Conservation (phyloP, 1,140 invertebrate species). For the Eurosta solidaginis region DNA sequence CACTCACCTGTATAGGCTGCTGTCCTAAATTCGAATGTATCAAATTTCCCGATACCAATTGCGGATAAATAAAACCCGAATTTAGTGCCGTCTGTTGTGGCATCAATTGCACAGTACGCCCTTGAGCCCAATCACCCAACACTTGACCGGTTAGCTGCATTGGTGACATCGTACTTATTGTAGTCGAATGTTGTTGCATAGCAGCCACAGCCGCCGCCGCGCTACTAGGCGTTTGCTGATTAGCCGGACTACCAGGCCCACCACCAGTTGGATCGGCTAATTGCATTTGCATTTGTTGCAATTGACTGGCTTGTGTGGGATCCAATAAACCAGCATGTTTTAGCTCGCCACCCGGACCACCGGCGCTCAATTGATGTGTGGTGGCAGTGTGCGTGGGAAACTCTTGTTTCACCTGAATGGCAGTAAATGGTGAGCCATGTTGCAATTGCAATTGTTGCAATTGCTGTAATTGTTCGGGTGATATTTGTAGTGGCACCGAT, state of each 20-base stretch:
- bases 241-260: slow-evolving; percentile 44
- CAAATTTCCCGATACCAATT: slow-evolving; percentile 79
- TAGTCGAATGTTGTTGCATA: slow-evolving; percentile 62
- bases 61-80: slow-evolving; percentile 79
- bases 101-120: slow-evolving; percentile 75
- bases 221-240: slow-evolving; percentile 47
- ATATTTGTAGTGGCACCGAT: slow-evolving; percentile 55
- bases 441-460: slow-evolving; percentile 50
- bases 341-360: slow-evolving; percentile 42
- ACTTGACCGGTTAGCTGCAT: slow-evolving; percentile 61
- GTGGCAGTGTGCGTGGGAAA: slow-evolving; percentile 49
- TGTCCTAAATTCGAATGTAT: slow-evolving; percentile 77
- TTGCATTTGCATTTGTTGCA: slow-evolving; percentile 60
- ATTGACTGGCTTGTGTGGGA: slow-evolving; percentile 60
- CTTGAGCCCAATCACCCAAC: slow-evolving; percentile 66
- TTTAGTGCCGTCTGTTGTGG: slow-evolving; percentile 80
- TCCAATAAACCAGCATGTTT: slow-evolving; percentile 59
- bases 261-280: slow-evolving; percentile 51
- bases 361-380: slow-evolving; percentile 32
- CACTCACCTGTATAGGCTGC: slow-evolving; percentile 69
- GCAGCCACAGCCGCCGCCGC: slow-evolving; percentile 59
- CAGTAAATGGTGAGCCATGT: slow-evolving; percentile 55
- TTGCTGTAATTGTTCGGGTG: slow-evolving; percentile 57
- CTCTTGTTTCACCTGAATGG: slow-evolving; percentile 63
- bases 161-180: slow-evolving; percentile 61